Base-by-base conservation (phyloP, 2,888 invertebrate species). In the Pyrochroa serraticornis region DNA sequence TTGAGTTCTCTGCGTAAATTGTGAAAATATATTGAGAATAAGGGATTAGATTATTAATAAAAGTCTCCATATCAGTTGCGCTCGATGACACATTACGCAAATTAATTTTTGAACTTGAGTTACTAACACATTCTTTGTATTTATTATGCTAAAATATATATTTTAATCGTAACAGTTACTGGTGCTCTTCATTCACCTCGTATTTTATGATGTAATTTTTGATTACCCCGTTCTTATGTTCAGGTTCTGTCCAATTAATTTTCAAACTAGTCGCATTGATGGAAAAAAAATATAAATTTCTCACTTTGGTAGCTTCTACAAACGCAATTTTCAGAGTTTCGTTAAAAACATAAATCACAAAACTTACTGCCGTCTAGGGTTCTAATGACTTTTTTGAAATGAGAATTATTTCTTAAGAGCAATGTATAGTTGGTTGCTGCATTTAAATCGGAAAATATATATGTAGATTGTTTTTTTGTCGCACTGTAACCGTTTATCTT, bases 121-220 rank as follows among this genome's bases (percentile, higher is more conserved):
- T 5, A 22, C 5, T 22, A 22, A 31, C 13, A 10, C 38, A 39
- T 1, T 6, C 2, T 7, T n/a, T 3, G 10, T 35, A 41, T 35
- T n/a, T 9, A 3, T 14, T 7, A n/a, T 9, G 34, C 49, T 49
- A 43, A 3, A 12, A 7, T 1, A 37, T 12, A 37, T 10, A n/a
- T 37, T 22, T 42, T 22, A 8, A 42, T 30, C 1, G 30, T 22
- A 14, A 42, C 14, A 22, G 5, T 22, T 22, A 3, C 5, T 22
- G 5, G 22, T 5, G 22, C 22, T 22, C 22, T 22, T 5, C 22
- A 22, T 2, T 22, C 30, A 50, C 50, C 30, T 34, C 30, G 30
- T 42, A 50, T 50, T 42, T 35, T 12, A 50, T 13, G 7, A 22
- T 13, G n/a, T 42, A 50, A 8, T 50, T 22, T 42, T 33, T 34